Evolutionary conservation across 2,113 vertebrate genomes (phyloP).

Genomic region (Equus quagga): DNA sequence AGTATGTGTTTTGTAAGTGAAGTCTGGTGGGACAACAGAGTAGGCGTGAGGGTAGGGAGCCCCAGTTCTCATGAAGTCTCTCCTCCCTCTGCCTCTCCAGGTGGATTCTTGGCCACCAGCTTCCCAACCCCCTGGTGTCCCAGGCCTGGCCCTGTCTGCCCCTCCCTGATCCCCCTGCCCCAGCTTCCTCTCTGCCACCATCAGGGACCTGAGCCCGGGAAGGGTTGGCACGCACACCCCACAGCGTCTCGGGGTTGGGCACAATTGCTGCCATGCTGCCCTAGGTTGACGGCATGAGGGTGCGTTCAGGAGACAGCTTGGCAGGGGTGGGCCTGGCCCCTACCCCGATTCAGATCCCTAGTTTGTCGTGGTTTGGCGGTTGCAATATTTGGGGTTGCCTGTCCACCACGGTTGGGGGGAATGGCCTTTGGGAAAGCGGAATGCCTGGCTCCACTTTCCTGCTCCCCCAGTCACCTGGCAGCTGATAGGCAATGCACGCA

Average conservation of each 20-base stretch:
- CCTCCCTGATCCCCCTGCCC: not conserved
- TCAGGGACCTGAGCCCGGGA: not conserved
- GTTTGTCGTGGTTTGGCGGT: not conserved
- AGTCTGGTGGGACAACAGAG: not conserved
- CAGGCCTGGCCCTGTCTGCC: not conserved
- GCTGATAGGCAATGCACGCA: not conserved
- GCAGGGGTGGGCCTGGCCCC: not conserved
- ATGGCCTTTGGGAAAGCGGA: not conserved
- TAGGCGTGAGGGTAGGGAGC: not conserved
- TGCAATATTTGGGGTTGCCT: not conserved
- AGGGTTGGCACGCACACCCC: rapidly evolving
- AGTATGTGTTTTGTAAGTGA: not conserved
- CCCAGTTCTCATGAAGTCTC: not conserved
- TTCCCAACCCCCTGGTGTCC: not conserved
- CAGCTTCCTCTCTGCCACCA: rapidly evolving
- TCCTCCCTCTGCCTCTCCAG: not conserved
- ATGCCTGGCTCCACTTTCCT: not conserved
- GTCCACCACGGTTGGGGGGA: not conserved
- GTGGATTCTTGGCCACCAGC: not conserved
- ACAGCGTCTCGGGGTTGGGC: not conserved
- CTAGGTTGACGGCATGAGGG: rapidly evolving
- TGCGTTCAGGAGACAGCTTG: rapidly evolving
- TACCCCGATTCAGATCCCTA: too few species aligned
- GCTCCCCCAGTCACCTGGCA: not conserved
- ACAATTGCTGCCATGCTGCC: rapidly evolving